Evolutionary conservation across 2,113 vertebrate genomes (phyloP), one percentile per base, ranked within the genome.

Genomic region (Andinoacara biseriatus): DNA sequence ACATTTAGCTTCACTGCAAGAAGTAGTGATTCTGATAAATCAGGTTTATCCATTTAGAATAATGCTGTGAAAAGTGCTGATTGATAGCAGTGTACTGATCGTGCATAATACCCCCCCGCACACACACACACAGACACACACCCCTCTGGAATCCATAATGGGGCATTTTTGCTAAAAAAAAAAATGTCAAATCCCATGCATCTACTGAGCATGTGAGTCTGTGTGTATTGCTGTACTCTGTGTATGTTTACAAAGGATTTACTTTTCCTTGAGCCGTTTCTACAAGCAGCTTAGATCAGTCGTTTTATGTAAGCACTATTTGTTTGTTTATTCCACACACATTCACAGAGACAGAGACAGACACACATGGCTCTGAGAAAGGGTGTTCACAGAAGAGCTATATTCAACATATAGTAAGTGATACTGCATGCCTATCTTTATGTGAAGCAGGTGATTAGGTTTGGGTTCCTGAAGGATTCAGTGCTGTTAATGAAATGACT

Each of bases 361-460:
- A 29, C 2, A 10, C 40, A 61, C 54, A 15, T 3, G 54, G 22
- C 85, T 90, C 88, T 58, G 29, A 69, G 80, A 92, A 89, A 59
- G 8, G 24, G 46, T 31, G 78, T 88, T 91, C 88, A 77, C 40
- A 80, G 91, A 88, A 89, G 85, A 85, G 87, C 89, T 91, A 91
- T 75, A 90, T 86, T 85, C 10, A 89, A 90, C 78, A 83, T 89
- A 92, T 90, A 80, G 87, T 88, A 91, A 94, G 56, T 15, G 88
- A 91, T 67, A 89, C 74, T 14, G 31, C 35, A 5, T 7, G 76
- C 60, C 81, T 74, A 81, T 87, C 82, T 87, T 62, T 61, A 84
- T 84, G 58, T 81, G 22, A 78, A 90, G 80, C 90, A 91, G 90
- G 83, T 90, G 89, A 91, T 85, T 38, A 46, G 54, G 59, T 76